phyloP scores from a whole-genome alignment of 2,113 vertebrate species.

The Leptosomus discolor region DNA sequence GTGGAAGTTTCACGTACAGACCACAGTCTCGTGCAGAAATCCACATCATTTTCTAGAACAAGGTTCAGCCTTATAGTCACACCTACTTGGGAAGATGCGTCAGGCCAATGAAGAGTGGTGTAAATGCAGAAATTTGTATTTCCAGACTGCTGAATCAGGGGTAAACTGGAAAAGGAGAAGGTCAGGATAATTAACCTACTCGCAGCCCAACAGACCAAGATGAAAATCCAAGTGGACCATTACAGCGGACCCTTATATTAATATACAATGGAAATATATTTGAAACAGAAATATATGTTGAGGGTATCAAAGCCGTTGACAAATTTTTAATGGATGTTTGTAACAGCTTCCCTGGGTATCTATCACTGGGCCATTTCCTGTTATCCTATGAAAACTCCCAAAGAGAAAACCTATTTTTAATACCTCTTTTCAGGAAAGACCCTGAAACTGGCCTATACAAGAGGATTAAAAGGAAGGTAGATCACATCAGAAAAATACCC shows the following conservation, averaged over 20 bases:
- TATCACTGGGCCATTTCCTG: not conserved
- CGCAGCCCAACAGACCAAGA: not conserved
- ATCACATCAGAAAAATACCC: not conserved
- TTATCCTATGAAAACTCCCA: not conserved
- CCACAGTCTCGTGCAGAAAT: not conserved
- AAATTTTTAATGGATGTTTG: not conserved
- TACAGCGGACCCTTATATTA: not conserved
- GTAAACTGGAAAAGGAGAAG: not conserved
- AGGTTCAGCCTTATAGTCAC: not conserved
- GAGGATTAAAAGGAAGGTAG: not conserved
- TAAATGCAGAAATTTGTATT: not conserved
- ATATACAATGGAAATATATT: not conserved
- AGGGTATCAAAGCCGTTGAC: not conserved
- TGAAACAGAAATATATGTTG: not conserved
- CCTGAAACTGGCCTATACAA: not conserved
- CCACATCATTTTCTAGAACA: fast-evolving
- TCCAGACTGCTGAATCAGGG: not conserved
- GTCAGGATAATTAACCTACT: not conserved
- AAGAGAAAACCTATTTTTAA: not conserved
- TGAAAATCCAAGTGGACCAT: not conserved
- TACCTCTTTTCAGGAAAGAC: not conserved
- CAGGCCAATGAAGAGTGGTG: not conserved
- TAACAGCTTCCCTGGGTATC: not conserved
- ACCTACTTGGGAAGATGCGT: not conserved
- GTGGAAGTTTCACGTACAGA: not conserved